phyloP scores from a whole-genome alignment of 2,888 invertebrate genomes.

The Nemotelus pantherinus region DNA sequence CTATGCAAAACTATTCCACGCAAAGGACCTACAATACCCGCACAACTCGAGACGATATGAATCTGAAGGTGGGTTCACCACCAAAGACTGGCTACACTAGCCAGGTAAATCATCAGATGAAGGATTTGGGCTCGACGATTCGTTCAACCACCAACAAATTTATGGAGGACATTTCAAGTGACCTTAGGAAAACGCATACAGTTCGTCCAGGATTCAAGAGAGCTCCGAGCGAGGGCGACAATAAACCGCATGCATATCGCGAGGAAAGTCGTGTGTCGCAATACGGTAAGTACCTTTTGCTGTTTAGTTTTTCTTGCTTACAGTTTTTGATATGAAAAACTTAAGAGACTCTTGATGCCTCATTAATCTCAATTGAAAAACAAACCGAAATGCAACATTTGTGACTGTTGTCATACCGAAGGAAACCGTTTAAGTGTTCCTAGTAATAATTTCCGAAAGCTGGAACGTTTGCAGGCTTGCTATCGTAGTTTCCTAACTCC shows the following conservation, averaged over 20 bases:
- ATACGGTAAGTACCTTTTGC: conserved; percentile 70
- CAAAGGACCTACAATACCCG: conserved; percentile 50
- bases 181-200: conserved; percentile 66
- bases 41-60: conserved; percentile 59
- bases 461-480: background rate
- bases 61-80: conserved; percentile 69
- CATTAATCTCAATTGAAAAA: background rate
- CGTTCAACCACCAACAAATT: conserved; percentile 76
- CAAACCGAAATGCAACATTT: conserved; percentile 6
- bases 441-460: too few relatives aligned
- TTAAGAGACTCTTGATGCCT: background rate
- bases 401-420: conserved; percentile 10
- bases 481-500: background rate
- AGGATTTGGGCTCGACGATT: conserved; percentile 74
- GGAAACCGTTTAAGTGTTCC: too few relatives aligned
- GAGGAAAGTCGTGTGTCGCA: conserved; percentile 77
- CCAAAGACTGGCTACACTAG: conserved; percentile 69
- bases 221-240: conserved; percentile 64
- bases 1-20: conserved; percentile 56
- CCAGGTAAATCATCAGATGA: conserved; percentile 68
- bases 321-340: too few relatives aligned
- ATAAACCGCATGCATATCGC: conserved; percentile 73
- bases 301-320: background rate
- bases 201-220: conserved; percentile 62
- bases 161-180: conserved; percentile 72